phyloP scores from a whole-genome alignment of 2,888 invertebrate species.

The Ypsolopha scabrella region DNA sequence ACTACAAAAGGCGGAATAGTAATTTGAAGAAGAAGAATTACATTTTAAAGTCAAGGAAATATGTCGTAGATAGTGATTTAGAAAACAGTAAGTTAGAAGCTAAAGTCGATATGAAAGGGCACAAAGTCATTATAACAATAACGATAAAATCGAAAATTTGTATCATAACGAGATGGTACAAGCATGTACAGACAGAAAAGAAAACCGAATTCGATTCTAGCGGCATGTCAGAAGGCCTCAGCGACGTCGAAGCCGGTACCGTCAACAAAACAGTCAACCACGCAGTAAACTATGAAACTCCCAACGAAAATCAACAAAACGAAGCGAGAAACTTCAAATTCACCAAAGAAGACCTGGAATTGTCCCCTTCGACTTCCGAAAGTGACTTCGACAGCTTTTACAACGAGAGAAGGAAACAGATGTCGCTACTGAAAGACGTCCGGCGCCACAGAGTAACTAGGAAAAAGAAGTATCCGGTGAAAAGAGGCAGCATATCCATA shows the following conservation, averaged over 20 bases:
- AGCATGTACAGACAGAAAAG: constrained; percentile 12
- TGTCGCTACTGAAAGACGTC: constrained; percentile 36
- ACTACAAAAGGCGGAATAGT: not conserved
- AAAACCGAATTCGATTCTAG: constrained; percentile 16
- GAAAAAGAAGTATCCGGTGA: constrained; percentile 39
- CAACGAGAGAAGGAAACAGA: constrained; percentile 8
- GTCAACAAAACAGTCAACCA: constrained; percentile 18
- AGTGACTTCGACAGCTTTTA: constrained; percentile 35
- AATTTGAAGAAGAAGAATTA: constrained; percentile 21
- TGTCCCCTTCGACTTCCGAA: constrained; percentile 39
- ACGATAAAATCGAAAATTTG: constrained; percentile 13
- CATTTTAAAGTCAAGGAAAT: constrained; percentile 29
- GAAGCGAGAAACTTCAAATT: constrained; percentile 20
- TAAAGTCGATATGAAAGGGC: constrained; percentile 17
- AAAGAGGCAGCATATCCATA: constrained; percentile 15
- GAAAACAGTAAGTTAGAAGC: not conserved
- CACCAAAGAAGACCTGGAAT: constrained; percentile 42
- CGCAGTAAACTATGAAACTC: constrained; percentile 8
- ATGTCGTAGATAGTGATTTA: not conserved
- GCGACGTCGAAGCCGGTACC: constrained; percentile 24
- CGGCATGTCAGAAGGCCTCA: constrained; percentile 21
- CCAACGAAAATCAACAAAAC: constrained; percentile 7
- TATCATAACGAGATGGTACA: constrained; percentile 33
- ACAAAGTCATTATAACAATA: constrained; percentile 28
- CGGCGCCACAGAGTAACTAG: constrained; percentile 39